Evolutionary conservation across 2,797 vertebrate species (phyloP), one percentile per base, ranked within the genome.

Genomic region (Knipowitschia caucasica): DNA sequence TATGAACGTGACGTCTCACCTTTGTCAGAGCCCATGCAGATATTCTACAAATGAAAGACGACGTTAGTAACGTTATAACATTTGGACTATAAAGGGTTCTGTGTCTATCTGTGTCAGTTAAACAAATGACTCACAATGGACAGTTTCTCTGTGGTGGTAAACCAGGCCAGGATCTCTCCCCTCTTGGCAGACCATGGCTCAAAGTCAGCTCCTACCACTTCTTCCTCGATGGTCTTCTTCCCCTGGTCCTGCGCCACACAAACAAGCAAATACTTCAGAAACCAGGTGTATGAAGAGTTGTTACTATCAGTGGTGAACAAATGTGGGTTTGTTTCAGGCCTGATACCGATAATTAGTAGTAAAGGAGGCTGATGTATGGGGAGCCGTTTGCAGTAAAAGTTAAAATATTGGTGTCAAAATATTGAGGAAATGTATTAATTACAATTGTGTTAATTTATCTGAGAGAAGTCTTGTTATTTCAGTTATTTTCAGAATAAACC

Each of bases 91-190:
- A n/a, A n/a, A n/a, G 59, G 59, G 24, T 18, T 30, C 23, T 18
- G 4, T 2, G 7, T 8, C 47, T 30, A 1, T 15, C 3, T 3
- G 11, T 2, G 21, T 42, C 23, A 1, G 12, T 14, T 24, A 3
- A 43, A 23, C 49, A 0, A 0, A 15, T 1, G 11, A 92, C 95
- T 93, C 79, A 99, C 96, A 14, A 98, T 98, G 1, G 96, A 99
- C 1, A 99, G 94, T 51, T 96, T 98, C 70, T 99, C 96, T 0
- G 94, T 97, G 35, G 96, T 99, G 4, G 96, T 99, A 76, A 98
- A 98, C 59, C 94, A 88, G 52, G 94, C 84, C 50, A 99, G 89
- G 75, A 99, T 98, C 53, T 98, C 95, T 8, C 90, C 91, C 10
- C 95, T 91, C 69, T 96, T 98, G 47, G 73, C 86, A 1, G 92